These are phyloP conservation scores for Zygothrica quintamaculata DNA, from an alignment of 2,888 invertebrate genomes.

Conservation along the genomic window DNA sequence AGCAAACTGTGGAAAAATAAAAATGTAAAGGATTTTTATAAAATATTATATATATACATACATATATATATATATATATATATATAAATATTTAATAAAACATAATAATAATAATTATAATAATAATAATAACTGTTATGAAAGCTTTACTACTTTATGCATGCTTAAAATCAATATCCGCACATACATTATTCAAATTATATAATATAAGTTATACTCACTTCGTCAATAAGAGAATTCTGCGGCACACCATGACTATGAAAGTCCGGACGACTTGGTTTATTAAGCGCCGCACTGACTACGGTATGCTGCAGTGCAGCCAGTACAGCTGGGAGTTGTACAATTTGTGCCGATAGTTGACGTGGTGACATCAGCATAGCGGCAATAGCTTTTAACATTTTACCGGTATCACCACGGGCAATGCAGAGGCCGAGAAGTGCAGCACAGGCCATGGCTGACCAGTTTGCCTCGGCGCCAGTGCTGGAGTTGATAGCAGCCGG, in stretches of 20 bases:
- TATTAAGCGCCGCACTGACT: constrained; percentile 93
- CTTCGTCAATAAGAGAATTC: constrained; percentile 89
- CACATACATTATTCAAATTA: too few relatives aligned
- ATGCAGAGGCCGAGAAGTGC: constrained; percentile 96
- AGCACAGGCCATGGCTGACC: constrained; percentile 95
- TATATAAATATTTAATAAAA: constrained; percentile 66
- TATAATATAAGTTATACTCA: constrained; percentile 30
- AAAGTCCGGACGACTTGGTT: constrained; percentile 94
- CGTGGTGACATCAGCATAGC: constrained; percentile 94
- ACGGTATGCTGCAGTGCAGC: constrained; percentile 94
- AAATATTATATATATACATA: neutral
- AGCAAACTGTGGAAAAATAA: constrained; percentile 68
- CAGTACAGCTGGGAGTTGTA: constrained; percentile 93
- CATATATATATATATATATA: constrained; percentile 72
- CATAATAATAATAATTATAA: too few relatives aligned
- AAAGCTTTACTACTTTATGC: too few relatives aligned
- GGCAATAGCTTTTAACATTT: constrained; percentile 93
- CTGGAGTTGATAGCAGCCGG: constrained; percentile 85
- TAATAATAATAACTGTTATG: too few relatives aligned
- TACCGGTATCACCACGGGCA: constrained; percentile 96
- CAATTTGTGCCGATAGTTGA: constrained; percentile 90
- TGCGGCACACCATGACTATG: constrained; percentile 94
- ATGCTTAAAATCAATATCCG: too few relatives aligned
- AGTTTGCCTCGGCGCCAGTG: constrained; percentile 86
- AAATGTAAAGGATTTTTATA: neutral